Conservation (phyloP, 2,888 invertebrate species). For the Drosophila melanosoma region DNA sequence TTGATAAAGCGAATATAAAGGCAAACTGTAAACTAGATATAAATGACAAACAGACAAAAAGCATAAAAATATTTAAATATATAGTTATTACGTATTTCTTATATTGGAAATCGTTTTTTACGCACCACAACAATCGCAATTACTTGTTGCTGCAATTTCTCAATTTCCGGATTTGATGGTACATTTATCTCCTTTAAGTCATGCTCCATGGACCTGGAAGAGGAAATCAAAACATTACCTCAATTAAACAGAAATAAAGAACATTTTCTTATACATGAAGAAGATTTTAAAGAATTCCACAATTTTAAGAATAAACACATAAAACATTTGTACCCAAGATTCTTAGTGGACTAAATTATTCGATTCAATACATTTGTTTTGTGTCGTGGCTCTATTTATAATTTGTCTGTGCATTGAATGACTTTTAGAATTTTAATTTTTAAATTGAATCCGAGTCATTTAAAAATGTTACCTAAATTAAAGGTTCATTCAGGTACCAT, state of each 20-base stretch:
- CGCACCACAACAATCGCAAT: constrained; percentile 85
- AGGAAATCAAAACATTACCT: not conserved
- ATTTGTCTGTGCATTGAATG: not conserved
- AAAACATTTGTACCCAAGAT: not conserved
- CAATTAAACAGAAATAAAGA: not conserved
- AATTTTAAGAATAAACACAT: not conserved
- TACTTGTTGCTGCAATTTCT: constrained; percentile 84
- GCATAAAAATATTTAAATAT: constrained; percentile 27
- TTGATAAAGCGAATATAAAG: constrained; percentile 5
- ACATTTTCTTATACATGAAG: not conserved
- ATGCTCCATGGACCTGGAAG: constrained; percentile 83
- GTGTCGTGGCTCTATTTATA: not conserved
- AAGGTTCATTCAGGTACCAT: too few relatives aligned
- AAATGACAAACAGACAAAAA: constrained; percentile 17
- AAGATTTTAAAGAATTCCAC: not conserved
- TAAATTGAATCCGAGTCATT: not conserved
- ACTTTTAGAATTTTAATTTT: not conserved
- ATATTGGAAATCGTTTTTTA: constrained; percentile 46
- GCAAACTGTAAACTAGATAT: not conserved
- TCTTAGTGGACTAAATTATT: not conserved
- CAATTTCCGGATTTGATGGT: constrained; percentile 83
- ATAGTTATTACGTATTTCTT: constrained; percentile 14
- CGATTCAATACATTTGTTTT: not conserved
- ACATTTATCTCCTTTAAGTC: constrained; percentile 84
- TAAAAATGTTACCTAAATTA: not conserved